Evolutionary conservation across 2,797 vertebrate genomes (phyloP), one percentile per base, ranked within the genome.

Genomic region (Siniperca scherzeri): DNA sequence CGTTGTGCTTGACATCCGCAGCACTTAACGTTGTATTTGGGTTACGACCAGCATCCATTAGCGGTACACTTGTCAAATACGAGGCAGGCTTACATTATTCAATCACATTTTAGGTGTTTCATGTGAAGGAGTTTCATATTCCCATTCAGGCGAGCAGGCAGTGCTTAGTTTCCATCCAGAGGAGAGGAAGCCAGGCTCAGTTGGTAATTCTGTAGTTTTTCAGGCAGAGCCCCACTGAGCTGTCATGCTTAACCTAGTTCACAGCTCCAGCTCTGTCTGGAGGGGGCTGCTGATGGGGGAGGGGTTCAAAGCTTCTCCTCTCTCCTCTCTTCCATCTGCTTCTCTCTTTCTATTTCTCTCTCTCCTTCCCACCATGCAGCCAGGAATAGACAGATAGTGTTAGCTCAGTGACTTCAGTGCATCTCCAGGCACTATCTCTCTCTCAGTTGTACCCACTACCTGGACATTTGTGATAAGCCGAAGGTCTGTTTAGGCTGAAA

Each of bases 181-280:
- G 76, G 70, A 82, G 56, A 85, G 53, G 76, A 84, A 86, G 81
- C 52, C 22, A 75, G 73, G 64, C 87, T 75, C 16, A 50, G 77
- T 82, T 67, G 84, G 81, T 74, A 36, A 72, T 74, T 75, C 80
- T 78, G 82, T 81, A 67, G 78, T 73, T 75, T 88, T 81, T 68
- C 76, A 77, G 80, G 78, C 87, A 87, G 86, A 90, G 86, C 78
- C 86, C 84, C 82, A 85, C 81, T 77, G 90, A 91, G 92, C 87
- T 90, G 91, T 91, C 88, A 87, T 88, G 89, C 91, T 92, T 92
- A 94, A 90, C 92, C 90, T 89, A 90, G 91, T 93, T 93, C 92
- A 92, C 80, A 87, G 90, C 86, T 90, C 69, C 82, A 73, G 70
- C 83, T 70, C 86, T 88, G 90, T 92, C 89, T 94, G 90, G 84